Evolutionary conservation across 2,113 vertebrate genomes (phyloP), one percentile per base, ranked within the genome.

Genomic region (Megaceryle maxima): DNA sequence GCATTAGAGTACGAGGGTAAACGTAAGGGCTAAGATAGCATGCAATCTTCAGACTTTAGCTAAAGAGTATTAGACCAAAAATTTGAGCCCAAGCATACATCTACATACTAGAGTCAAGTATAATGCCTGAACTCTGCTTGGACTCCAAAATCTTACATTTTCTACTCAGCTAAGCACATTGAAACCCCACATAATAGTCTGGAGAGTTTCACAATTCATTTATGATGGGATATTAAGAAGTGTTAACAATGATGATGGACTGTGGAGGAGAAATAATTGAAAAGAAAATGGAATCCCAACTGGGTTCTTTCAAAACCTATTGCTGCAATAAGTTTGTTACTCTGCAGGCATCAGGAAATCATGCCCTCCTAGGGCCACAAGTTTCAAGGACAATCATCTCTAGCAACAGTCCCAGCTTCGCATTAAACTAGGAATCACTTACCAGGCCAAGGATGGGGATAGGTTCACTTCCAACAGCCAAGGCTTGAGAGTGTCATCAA

Each of bases 391-490:
- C 64, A 66, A 77, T 9, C 31, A 35, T 35, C 63, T 92, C 57
- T 33, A 95, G 43, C 72, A 93, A 87, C 25, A 87, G 25, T 29
- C 16, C 13, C 25, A 64, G 26, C 25, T 69, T 90, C 76, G n/a
- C 33, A 55, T 29, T 62, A 81, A 90, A 50, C 24, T 20, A 7
- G 55, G 68, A 97, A 70, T 90, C 92, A 98, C 99, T 99, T 98
- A 99, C 99, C 99, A 99, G 73, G 99, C 99, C 95, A 99, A 78
- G 25, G 99, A 99, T 76, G 99, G 99, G 56, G 99, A 99, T 15
- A 99, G 98, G 96, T 99, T 99, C 92, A 99, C 99, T 98, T 99
- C 99, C 95, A 99, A 97, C 85, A 99, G 98, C 99, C 99, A 99
- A 33, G 99, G 99, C 96, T 99, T 99, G 92, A 99, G 98, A 92